These are phyloP conservation scores for Germaria angustata DNA, from an alignment of 2,888 invertebrate species.

Conservation along the genomic window DNA sequence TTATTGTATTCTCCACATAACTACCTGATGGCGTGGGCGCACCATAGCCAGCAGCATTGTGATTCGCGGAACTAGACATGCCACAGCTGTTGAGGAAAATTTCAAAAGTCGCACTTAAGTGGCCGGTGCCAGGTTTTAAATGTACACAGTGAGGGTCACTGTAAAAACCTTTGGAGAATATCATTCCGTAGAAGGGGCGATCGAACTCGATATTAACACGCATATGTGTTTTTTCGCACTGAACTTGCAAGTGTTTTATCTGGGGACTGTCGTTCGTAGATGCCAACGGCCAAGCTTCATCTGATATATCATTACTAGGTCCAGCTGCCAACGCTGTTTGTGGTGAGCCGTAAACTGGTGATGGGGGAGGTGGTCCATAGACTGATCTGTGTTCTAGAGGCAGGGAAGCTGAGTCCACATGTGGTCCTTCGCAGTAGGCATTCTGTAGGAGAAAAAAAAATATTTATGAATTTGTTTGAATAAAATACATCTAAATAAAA, in stretches of 20 bases:
- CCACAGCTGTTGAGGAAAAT: slow-evolving; percentile 96
- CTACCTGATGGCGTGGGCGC: slow-evolving; percentile 95
- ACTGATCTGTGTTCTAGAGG: slow-evolving; percentile 90
- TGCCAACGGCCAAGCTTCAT: slow-evolving; percentile 94
- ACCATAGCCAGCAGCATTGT: slow-evolving; percentile 90
- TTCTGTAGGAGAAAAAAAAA: slow-evolving; percentile 81
- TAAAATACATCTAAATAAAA: no score
- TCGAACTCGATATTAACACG: slow-evolving; percentile 97
- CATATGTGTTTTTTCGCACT: slow-evolving; percentile 97
- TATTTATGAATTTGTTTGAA: not conserved
- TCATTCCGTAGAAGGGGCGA: slow-evolving; percentile 96
- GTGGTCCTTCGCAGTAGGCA: slow-evolving; percentile 88
- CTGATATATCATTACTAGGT: slow-evolving; percentile 82
- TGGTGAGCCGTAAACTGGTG: slow-evolving; percentile 80
- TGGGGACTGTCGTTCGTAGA: slow-evolving; percentile 92
- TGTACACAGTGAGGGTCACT: slow-evolving; percentile 95
- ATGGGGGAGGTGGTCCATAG: slow-evolving; percentile 85
- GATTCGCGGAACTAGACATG: slow-evolving; percentile 95
- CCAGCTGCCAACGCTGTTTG: slow-evolving; percentile 75
- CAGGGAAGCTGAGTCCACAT: slow-evolving; percentile 89
- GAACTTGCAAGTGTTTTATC: slow-evolving; percentile 95
- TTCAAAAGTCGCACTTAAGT: slow-evolving; percentile 94
- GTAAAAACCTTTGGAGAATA: slow-evolving; percentile 96
- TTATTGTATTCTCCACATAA: slow-evolving; percentile 96
- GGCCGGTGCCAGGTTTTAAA: slow-evolving; percentile 93